Base-by-base conservation (phyloP, 2,888 invertebrate species). In the Nephrotoma guestfalica region DNA sequence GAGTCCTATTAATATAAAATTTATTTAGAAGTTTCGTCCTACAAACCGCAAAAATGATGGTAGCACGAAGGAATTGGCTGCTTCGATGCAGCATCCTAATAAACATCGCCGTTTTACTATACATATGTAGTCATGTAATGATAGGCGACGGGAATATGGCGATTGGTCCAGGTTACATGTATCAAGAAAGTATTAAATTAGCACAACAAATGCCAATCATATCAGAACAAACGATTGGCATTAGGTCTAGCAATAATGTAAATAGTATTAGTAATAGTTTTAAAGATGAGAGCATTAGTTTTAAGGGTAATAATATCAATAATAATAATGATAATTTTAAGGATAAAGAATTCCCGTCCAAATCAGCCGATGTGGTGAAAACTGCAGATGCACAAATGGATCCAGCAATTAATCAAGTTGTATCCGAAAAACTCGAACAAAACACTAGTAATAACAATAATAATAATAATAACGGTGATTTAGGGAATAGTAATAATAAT, bases 11-110 rank as follows among this genome's bases (percentile, higher is more conserved):
- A 57, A 71, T 71, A 71, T 9, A 71, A 71, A 71, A 71, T 30
- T 15, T 30, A 30, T 71, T 71, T 71, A 30, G 6, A 51, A 51
- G 4, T 5, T 40, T 9, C 6, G n/a, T 30, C 30, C 71, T 71
- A 6, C 71, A 71, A 71, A 7, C 30, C 30, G 71, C 13, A 71
- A 83, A 84, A 87, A 88, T 87, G 87, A 92, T 92, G 92, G 91
- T 93, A 88, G 92, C 93, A 87, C 92, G 94, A 88, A 94, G 95
- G 88, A 95, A 95, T 91, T 94, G 95, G 93, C 92, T 95, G 91
- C 93, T 95, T 90, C 93, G 95, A 89, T 94, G 95, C 91, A 95
- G 95, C 92, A 94, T 96, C 89, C 93, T 95, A 87, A 93, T 95
- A 89, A 96, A 95, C 90, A 93, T 95, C 88, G 95, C 94, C 88